phyloP scores from a whole-genome alignment of 1,140 invertebrate genomes.

The Ceratina australensis region DNA sequence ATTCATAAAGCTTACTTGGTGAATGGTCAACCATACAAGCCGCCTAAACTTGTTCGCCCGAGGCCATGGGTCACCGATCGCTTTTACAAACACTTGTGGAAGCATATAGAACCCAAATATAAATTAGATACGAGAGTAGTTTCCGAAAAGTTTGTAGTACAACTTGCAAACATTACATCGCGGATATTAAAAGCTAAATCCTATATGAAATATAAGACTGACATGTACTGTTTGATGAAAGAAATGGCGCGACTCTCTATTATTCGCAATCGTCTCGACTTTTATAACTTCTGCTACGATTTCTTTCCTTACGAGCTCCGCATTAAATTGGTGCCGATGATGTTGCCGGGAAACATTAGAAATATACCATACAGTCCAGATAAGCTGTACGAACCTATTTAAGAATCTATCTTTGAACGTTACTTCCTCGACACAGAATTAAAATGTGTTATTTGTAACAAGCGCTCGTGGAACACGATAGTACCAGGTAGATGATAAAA shows the following conservation, averaged over 20 bases:
- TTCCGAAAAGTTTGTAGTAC: slow-evolving; percentile 66
- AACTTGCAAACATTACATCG: slow-evolving; percentile 43
- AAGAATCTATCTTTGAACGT: neutral
- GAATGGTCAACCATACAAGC: slow-evolving; percentile 67
- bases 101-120: slow-evolving; percentile 66
- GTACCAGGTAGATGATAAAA: too few relatives aligned
- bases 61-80: slow-evolving; percentile 67
- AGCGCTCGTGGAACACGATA: too few relatives aligned
- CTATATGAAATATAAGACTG: slow-evolving; percentile 59
- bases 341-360: slow-evolving; percentile 64
- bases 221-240: slow-evolving; percentile 61
- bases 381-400: slow-evolving; percentile 54
- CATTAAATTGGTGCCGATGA: slow-evolving; percentile 67
- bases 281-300: slow-evolving; percentile 70
- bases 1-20: slow-evolving; percentile 66
- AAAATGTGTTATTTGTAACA: neutral
- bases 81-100: slow-evolving; percentile 70
- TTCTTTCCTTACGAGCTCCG: slow-evolving; percentile 71
- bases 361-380: slow-evolving; percentile 66
- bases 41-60: slow-evolving; percentile 65
- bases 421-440: neutral
- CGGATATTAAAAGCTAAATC: slow-evolving; percentile 53
- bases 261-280: slow-evolving; percentile 64
- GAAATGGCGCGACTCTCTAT: slow-evolving; percentile 67
- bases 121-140: slow-evolving; percentile 48